These are phyloP conservation scores for Syngnathus scovelli DNA, from an alignment of 2,113 vertebrate genomes.

Conservation along the genomic window DNA sequence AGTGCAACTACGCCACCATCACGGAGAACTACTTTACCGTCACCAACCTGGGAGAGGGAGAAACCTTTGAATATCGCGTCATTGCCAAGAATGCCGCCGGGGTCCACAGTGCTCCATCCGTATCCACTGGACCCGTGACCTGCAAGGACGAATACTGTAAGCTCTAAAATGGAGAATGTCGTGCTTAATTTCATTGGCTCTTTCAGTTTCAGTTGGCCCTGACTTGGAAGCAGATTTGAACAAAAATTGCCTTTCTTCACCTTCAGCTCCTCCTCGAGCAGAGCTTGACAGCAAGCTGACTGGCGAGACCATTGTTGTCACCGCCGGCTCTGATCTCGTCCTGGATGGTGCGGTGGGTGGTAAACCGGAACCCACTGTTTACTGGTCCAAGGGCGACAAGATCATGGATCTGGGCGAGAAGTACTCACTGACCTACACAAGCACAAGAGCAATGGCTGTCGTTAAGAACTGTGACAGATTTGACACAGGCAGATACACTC, in stretches of 20 bases:
- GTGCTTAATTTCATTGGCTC: not conserved
- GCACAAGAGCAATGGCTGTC: slow-evolving; percentile 87
- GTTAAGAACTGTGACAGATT: slow-evolving; percentile 94
- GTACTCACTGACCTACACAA: slow-evolving; percentile 89
- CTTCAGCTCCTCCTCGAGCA: slow-evolving; percentile 88
- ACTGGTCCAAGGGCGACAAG: slow-evolving; percentile 93
- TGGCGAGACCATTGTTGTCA: slow-evolving; percentile 82
- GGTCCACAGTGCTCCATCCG: slow-evolving; percentile 87
- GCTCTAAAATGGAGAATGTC: slow-evolving; percentile 19
- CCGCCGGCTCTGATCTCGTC: slow-evolving; percentile 90
- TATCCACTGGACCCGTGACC: slow-evolving; percentile 85
- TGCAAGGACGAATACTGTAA: slow-evolving; percentile 98
- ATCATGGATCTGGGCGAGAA: slow-evolving; percentile 91
- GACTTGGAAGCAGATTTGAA: not conserved
- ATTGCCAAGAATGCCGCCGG: slow-evolving; percentile 91
- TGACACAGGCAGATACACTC: slow-evolving; percentile 87
- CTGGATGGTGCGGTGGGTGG: slow-evolving; percentile 91
- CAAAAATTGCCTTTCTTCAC: not conserved
- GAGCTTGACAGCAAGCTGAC: slow-evolving; percentile 86
- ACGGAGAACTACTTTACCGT: slow-evolving; percentile 90
- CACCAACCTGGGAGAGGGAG: slow-evolving; percentile 82
- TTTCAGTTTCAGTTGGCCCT: not conserved
- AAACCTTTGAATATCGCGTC: slow-evolving; percentile 86
- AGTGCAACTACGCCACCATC: slow-evolving; percentile 96
- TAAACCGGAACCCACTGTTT: slow-evolving; percentile 95